Evolutionary conservation across 2,113 vertebrate genomes (phyloP).

Genomic region (Toxotes chatareus): DNA sequence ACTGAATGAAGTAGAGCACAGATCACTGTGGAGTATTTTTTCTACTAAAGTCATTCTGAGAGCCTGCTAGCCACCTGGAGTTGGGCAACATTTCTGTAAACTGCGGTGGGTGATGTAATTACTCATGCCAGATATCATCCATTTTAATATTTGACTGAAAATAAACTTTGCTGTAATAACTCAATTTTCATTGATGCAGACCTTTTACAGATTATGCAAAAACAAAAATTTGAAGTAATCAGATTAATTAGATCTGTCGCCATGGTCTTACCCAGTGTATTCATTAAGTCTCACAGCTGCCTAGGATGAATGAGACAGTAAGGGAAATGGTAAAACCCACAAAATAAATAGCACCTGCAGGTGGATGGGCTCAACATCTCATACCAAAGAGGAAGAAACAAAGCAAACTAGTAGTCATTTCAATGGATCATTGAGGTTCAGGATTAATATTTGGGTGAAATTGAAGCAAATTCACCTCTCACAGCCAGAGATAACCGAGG

Average conservation of each 20-base stretch:
- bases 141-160: not conserved
- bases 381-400: not conserved
- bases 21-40: no score
- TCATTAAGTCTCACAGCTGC: not conserved
- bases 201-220: no score
- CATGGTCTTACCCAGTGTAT: no score
- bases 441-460: not conserved
- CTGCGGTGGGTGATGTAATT: not conserved
- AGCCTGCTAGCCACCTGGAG: not conserved
- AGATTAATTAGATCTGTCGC: not conserved
- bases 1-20: no score
- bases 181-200: not conserved
- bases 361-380: not conserved
- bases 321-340: not conserved
- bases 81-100: not conserved
- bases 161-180: not conserved
- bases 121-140: not conserved
- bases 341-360: not conserved
- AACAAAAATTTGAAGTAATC: no score
- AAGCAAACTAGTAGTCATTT: not conserved
- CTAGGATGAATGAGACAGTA: not conserved
- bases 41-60: not conserved
- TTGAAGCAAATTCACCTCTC: not conserved
- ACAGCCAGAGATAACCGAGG: not conserved
- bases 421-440: not conserved